A percentile compares a stretch with the other conserved stretches of the same genome.
phyloP scores from a whole-genome alignment of 2,888 invertebrate genomes.

The Chloroclystis v-ata region DNA sequence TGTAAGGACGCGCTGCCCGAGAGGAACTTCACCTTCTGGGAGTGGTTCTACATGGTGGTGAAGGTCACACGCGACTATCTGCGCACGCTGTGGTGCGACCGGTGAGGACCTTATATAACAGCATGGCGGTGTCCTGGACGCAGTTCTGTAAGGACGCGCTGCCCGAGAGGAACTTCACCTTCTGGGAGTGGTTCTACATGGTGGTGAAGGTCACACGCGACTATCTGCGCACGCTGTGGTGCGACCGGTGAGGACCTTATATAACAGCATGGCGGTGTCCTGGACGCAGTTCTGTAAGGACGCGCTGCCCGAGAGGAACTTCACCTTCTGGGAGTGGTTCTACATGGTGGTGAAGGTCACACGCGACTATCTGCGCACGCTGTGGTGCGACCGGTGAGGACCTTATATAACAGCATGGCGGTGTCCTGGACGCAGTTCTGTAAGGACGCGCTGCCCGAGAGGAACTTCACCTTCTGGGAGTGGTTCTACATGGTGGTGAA shows the following conservation, averaged over 20 bases:
- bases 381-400: constrained; percentile 94
- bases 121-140: constrained; percentile 86
- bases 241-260: constrained; percentile 90
- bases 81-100: constrained; percentile 93
- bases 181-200: constrained; percentile 99
- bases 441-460: constrained; percentile 92
- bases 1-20: constrained; percentile 95
- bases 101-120: constrained; percentile 82
- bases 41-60: constrained; percentile 99
- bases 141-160: constrained; percentile 96
- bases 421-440: constrained; percentile 96
- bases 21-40: constrained; percentile 98
- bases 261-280: constrained; percentile 78
- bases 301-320: constrained; percentile 92
- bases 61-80: constrained; percentile 97
- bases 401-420: constrained; percentile 59
- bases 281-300: constrained; percentile 98
- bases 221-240: constrained; percentile 94
- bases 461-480: constrained; percentile 99
- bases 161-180: constrained; percentile 95
- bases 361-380: constrained; percentile 92
- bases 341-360: constrained; percentile 98
- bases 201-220: constrained; percentile 98
- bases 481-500: constrained; percentile 99
- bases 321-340: constrained; percentile 99